Percentiles rank a stretch among this genome's conserved stretches.
phyloP scores from a whole-genome alignment of 2,888 invertebrate species.

The Torymus aiolomorphi region DNA sequence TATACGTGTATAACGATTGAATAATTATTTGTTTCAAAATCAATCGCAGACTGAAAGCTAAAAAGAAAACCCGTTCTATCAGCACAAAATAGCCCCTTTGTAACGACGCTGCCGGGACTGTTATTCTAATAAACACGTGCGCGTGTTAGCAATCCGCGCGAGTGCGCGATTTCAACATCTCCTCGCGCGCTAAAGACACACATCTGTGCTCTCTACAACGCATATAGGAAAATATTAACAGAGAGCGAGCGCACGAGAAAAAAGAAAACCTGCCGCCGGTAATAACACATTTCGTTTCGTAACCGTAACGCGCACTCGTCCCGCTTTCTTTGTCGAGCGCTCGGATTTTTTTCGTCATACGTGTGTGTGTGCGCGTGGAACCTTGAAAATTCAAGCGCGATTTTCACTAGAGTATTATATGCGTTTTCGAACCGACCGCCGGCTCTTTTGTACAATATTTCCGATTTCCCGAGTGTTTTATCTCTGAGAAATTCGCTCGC shows the following conservation, averaged over 20 bases:
- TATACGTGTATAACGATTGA: too few relatives aligned
- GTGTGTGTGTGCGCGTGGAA: neutral
- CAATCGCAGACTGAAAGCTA: too few relatives aligned
- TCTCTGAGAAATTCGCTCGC: neutral
- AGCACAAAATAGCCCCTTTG: too few relatives aligned
- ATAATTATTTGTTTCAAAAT: too few relatives aligned
- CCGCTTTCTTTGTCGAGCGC: slow-evolving; percentile 32
- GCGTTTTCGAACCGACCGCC: slow-evolving; percentile 17
- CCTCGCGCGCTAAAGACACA: too few relatives aligned
- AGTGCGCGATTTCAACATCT: too few relatives aligned
- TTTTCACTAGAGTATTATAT: slow-evolving; percentile 1
- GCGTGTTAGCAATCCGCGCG: too few relatives aligned
- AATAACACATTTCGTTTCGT: slow-evolving; percentile 17
- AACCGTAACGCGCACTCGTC: neutral
- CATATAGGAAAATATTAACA: slow-evolving; percentile 16
- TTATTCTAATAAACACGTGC: too few relatives aligned
- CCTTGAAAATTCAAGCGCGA: slow-evolving; percentile 26
- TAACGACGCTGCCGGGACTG: too few relatives aligned
- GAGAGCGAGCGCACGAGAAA: neutral
- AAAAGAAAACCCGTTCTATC: too few relatives aligned
- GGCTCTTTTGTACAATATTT: slow-evolving; percentile 10
- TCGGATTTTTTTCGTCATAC: slow-evolving; percentile 24
- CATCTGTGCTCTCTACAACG: too few relatives aligned
- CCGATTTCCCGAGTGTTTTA: neutral
- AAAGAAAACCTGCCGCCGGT: neutral